Evolutionary conservation across 2,888 invertebrate species (phyloP), one percentile per base, ranked within the genome.

Genomic region (Lithosia quadra): DNA sequence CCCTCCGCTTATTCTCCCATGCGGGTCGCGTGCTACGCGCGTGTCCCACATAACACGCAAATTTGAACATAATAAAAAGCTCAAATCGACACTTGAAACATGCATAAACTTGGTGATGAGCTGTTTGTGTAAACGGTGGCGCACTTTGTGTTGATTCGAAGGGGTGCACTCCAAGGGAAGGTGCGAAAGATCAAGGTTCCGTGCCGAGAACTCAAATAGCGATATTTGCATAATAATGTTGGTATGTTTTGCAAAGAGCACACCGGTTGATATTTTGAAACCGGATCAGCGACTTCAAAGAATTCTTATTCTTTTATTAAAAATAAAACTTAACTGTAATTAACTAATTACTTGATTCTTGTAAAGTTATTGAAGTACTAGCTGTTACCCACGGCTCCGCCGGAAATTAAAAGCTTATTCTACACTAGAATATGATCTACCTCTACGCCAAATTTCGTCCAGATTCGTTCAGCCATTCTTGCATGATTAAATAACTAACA

Each of bases 1-100:
- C 88, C 87, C 85, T 70, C 78, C 67, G 71, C 64, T 58, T 69
- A 63, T 68, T 80, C 77, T 84, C 83, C 70, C 81, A 94, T 94
- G 93, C 94, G 94, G 94, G 94, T 92, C 94, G 92, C 90, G 94
- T 94, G 94, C 80, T 68, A 53, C 53, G 85, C 93, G 91, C 93
- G 94, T 94, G 94, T 91, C 93, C 92, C 93, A 85, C 91, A 93
- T 94, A 86, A 83, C 84, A 90, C 89, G 90, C 90, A 87, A 92
- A 92, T 93, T 92, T 89, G 82, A 90, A 85, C 87, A 88, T 84
- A 88, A 88, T 91, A 89, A 90, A 90, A 89, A 83, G 84, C 84
- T 87, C 81, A 84, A 88, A 87, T 86, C 83, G 86, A 87, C 87
- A 87, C 90, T 90, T 83, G 81, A 89, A 86, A 85, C 87, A 85